These are phyloP conservation scores for Noctilio leporinus DNA, from an alignment of 2,113 vertebrate species.

Conservation along the genomic window DNA sequence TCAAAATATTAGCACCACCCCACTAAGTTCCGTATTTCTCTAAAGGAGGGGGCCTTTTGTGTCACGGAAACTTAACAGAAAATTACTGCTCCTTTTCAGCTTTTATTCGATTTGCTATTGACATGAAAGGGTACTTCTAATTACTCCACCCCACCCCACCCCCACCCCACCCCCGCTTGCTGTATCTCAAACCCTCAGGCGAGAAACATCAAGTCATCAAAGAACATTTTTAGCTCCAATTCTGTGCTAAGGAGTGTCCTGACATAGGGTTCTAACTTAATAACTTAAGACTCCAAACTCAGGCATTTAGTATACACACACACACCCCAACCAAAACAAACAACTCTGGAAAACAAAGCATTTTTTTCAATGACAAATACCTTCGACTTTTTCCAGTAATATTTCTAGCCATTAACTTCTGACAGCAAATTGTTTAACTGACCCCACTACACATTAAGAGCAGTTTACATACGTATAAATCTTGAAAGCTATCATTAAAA, in stretches of 20 bases:
- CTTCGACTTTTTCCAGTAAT: neutral
- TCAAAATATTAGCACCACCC: neutral
- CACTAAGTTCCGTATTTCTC: neutral
- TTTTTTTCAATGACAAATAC: slow-evolving; percentile 7
- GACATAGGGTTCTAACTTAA: neutral
- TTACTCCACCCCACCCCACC: neutral
- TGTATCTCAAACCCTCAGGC: neutral
- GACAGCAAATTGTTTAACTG: neutral
- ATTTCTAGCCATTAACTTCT: neutral
- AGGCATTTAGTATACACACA: neutral
- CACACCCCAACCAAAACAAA: neutral
- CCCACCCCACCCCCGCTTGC: accelerated
- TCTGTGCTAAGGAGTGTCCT: neutral
- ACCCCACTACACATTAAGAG: neutral
- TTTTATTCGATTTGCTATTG: neutral
- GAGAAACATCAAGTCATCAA: neutral
- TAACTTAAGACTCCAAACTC: neutral
- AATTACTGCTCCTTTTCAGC: neutral
- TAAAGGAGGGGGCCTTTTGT: neutral
- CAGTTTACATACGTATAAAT: neutral
- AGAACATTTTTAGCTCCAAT: neutral
- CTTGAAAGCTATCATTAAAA: neutral
- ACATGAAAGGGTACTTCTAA: neutral
- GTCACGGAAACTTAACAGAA: neutral
- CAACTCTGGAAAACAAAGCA: neutral